phyloP scores from a whole-genome alignment of 2,888 invertebrate genomes.

The Mylabris sibirica region DNA sequence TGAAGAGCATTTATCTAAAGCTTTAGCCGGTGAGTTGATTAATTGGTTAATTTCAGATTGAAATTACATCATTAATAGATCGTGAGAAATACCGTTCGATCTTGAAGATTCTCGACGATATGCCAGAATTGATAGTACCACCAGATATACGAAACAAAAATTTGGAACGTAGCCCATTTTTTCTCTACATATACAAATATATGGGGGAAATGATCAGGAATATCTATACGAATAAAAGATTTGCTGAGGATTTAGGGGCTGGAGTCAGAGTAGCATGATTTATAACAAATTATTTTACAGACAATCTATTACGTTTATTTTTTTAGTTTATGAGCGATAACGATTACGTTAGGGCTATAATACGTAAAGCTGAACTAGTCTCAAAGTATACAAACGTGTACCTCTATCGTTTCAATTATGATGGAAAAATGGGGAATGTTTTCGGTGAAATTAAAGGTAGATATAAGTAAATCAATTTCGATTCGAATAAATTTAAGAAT shows the following conservation, averaged over 20 bases:
- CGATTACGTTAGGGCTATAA: slow-evolving; percentile 28
- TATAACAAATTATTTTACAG: neutral
- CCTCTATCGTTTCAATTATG: neutral
- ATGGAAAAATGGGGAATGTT: neutral
- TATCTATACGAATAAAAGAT: slow-evolving; percentile 17
- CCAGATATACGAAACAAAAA: neutral
- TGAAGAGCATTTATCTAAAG: slow-evolving; percentile 34
- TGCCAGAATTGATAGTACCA: neutral
- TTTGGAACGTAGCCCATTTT: slow-evolving; percentile 13
- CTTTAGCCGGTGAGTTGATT: too few relatives aligned
- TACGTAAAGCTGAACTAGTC: slow-evolving; percentile 13
- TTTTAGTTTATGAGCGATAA: slow-evolving; percentile 26
- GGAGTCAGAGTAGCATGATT: slow-evolving; percentile 19
- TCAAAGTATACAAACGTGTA: neutral
- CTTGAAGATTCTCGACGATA: neutral
- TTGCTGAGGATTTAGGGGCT: slow-evolving; percentile 15
- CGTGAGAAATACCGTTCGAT: too few relatives aligned
- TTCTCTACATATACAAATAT: too few relatives aligned
- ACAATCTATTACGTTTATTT: neutral
- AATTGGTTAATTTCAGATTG: too few relatives aligned
- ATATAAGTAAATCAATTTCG: too few relatives aligned
- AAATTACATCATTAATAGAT: too few relatives aligned
- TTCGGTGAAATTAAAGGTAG: slow-evolving; percentile 7
- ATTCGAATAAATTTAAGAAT: neutral
- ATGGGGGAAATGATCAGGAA: slow-evolving; percentile 17